phyloP scores from a whole-genome alignment of 1,140 invertebrate genomes.

The Anagrus nilaparvatae region DNA sequence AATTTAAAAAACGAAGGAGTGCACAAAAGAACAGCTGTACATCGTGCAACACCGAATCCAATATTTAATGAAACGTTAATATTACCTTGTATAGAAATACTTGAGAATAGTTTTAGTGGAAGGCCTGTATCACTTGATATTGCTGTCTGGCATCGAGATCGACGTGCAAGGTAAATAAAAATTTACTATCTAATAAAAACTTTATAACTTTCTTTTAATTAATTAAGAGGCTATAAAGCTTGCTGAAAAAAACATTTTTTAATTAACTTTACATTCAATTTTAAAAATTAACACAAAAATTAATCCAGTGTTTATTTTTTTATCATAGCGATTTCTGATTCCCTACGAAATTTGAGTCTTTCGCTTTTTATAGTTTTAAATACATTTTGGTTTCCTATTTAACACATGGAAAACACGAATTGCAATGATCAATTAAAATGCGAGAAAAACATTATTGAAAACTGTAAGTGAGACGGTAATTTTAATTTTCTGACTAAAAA shows the following conservation, averaged over 20 bases:
- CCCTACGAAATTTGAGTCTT: too few relatives aligned
- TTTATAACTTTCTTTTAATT: neutral
- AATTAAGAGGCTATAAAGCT: neutral
- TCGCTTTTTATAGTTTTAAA: too few relatives aligned
- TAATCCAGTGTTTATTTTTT: too few relatives aligned
- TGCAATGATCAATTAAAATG: too few relatives aligned
- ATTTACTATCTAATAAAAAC: neutral
- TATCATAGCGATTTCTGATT: too few relatives aligned
- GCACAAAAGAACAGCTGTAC: conserved; percentile 39
- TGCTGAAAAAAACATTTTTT: neutral
- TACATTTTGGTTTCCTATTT: too few relatives aligned
- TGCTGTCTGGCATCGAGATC: conserved; percentile 42
- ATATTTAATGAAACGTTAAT: conserved; percentile 39
- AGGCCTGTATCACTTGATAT: conserved; percentile 37
- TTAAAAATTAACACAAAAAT: too few relatives aligned
- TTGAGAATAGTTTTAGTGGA: neutral
- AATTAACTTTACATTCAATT: too few relatives aligned
- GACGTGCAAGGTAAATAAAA: conserved; percentile 37
- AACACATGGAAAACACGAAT: too few relatives aligned
- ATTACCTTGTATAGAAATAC: conserved; percentile 27
- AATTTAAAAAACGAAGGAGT: conserved; percentile 31
- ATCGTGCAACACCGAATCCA: conserved; percentile 40
- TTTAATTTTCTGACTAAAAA: too few relatives aligned
- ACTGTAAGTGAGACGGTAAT: too few relatives aligned
- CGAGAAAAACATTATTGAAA: too few relatives aligned